phyloP scores from a whole-genome alignment of 2,888 invertebrate species.

The Ptycholaimellus sp. region DNA sequence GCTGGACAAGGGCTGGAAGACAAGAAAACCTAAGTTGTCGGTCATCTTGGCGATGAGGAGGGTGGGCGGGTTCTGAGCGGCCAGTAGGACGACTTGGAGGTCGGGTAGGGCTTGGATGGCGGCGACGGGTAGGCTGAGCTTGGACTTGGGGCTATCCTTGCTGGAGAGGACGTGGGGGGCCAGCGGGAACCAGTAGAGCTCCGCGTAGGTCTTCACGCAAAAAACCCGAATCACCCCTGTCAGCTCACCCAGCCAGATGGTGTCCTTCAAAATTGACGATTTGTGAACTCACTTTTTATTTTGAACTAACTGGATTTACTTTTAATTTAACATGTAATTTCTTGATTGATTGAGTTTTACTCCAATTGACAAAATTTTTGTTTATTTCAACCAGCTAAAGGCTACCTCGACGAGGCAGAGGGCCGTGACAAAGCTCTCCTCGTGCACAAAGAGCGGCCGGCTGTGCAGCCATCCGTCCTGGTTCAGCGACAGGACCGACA shows the following conservation, averaged over 20 bases:
- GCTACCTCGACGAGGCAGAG: slow-evolving; percentile 50
- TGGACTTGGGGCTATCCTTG: slow-evolving; percentile 1
- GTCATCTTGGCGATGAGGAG: slow-evolving; percentile 6
- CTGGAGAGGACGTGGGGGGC: slow-evolving; percentile 32
- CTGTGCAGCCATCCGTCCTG: no score
- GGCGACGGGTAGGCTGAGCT: slow-evolving; percentile 4
- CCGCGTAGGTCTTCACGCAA: slow-evolving; percentile 20
- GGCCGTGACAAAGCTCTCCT: slow-evolving; percentile 29
- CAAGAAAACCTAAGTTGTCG: slow-evolving; percentile 3
- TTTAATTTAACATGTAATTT: no score
- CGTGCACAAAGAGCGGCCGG: slow-evolving; percentile 11
- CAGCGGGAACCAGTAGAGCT: slow-evolving; percentile 39
- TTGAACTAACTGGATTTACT: no score
- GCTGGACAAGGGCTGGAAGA: slow-evolving; percentile 2
- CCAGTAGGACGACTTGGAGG: slow-evolving; percentile 1
- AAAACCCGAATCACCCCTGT: slow-evolving; percentile 52
- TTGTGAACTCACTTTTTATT: no score
- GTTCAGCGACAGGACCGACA: no score
- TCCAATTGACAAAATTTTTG: no score
- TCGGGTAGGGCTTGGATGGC: slow-evolving; percentile 2
- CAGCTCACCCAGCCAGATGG: slow-evolving; percentile 72
- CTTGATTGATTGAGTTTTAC: no score
- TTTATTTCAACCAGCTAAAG: no score
- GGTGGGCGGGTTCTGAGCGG: slow-evolving; percentile 2
- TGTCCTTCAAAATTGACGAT: no score